These are phyloP conservation scores for Octomys mimax DNA, from an alignment of 2,797 vertebrate species.

Conservation along the genomic window DNA sequence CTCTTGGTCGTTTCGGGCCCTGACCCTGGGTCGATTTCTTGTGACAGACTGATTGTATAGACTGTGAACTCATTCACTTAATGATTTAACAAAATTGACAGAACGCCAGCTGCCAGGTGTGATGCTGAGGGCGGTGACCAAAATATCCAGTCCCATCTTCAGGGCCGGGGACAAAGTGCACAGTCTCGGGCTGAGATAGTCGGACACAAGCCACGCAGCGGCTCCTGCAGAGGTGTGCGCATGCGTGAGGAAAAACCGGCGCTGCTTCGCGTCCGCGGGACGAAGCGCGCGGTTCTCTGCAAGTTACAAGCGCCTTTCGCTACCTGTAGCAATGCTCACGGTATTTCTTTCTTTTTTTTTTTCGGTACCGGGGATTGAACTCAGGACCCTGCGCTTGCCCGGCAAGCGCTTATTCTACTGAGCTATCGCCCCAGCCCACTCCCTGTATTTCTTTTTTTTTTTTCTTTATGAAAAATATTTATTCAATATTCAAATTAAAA, in stretches of 20 bases:
- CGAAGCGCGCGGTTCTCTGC: not conserved
- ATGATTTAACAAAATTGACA: not conserved
- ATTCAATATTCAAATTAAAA: constrained; percentile 83
- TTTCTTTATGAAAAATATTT: constrained; percentile 84
- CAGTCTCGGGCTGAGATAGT: not conserved
- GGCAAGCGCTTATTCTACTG: too few relatives aligned
- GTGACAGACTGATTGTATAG: not conserved
- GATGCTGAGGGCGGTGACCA: not conserved
- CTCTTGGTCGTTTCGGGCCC: not conserved
- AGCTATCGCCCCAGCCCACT: too few relatives aligned
- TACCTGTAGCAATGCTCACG: not conserved
- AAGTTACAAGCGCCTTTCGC: not conserved
- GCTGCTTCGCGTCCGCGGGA: not conserved
- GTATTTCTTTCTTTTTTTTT: too few relatives aligned
- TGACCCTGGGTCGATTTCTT: not conserved
- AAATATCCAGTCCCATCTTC: not conserved
- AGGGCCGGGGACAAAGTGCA: not conserved
- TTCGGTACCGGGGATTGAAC: too few relatives aligned
- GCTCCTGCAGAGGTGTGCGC: not conserved
- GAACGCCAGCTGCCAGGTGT: not conserved
- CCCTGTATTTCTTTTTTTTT: too few relatives aligned
- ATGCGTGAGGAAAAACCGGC: not conserved
- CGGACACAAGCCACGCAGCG: not conserved
- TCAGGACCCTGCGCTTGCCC: too few relatives aligned
- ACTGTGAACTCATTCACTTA: not conserved